Percentiles rank a stretch among this genome's conserved stretches.
Evolutionary conservation across 2,113 vertebrate species (phyloP).

Genomic region (Semnornis frantzii): DNA sequence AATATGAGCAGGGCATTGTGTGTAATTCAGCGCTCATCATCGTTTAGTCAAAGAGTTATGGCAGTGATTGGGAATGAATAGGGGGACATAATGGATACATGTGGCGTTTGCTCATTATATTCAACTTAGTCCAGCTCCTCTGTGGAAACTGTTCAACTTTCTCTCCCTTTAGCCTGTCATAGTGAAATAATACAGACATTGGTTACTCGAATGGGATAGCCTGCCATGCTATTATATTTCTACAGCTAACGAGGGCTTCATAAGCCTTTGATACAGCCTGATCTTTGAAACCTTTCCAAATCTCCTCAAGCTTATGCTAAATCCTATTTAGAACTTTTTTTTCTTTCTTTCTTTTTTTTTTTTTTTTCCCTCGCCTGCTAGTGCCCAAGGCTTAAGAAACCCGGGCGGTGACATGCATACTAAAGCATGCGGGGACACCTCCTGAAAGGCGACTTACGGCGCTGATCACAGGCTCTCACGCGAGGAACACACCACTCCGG

Average conservation of each 20-base stretch:
- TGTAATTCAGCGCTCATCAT: constrained; percentile 89
- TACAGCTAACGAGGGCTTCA: constrained; percentile 94
- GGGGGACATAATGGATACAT: constrained; percentile 85
- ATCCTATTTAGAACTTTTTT: constrained; percentile 92
- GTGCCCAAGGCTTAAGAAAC: constrained; percentile 82
- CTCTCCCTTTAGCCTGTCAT: constrained; percentile 86
- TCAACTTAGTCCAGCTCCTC: constrained; percentile 86
- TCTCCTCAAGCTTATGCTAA: constrained; percentile 89
- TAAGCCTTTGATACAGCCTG: constrained; percentile 95
- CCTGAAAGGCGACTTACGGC: constrained; percentile 76
- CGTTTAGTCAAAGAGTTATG: constrained; percentile 87
- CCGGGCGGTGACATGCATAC: constrained; percentile 81
- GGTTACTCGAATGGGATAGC: constrained; percentile 81
- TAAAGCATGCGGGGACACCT: constrained; percentile 71
- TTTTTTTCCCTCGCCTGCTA: constrained; percentile 77
- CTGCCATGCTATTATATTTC: constrained; percentile 89
- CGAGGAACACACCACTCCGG: constrained; percentile 74
- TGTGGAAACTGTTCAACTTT: constrained; percentile 87
- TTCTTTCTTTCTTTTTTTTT: constrained; percentile 18
- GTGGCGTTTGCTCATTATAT: constrained; percentile 94
- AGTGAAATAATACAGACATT: constrained; percentile 88
- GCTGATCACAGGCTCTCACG: constrained; percentile 79
- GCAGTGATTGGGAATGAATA: constrained; percentile 82
- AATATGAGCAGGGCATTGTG: constrained; percentile 85
- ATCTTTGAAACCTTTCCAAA: constrained; percentile 94